Base-by-base conservation (phyloP, 2,888 invertebrate genomes). In the Meta bourneti region DNA sequence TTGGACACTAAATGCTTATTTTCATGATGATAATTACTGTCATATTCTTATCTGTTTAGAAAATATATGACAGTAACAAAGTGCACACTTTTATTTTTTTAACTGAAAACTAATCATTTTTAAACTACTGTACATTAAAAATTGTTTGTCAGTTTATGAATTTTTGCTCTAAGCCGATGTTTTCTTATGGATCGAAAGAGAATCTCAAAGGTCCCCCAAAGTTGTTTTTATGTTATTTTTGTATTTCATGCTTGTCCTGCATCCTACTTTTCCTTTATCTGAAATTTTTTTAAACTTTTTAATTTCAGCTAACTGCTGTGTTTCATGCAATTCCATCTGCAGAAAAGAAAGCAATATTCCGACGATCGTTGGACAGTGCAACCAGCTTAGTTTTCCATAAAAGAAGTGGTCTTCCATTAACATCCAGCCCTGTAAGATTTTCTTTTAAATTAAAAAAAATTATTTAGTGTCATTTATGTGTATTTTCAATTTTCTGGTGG, bases 371-470 rank as follows among this genome's bases (percentile, higher is more conserved):
- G 94, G 97, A 97, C 94, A 97, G 96, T 80, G 97, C 97, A 0
- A 97, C 97, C 0, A 97, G 97, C 0, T 97, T 97, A 97, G 97
- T 98, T 93, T 98, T 98, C 95, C 97, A 97, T 94, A 96, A 97
- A 52, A 96, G 96, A 94, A 97, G 97, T 16, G 98, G 98, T 0
- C 95, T 98, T 84, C 98, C 98, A 0, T 95, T 98, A 77, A 97
- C 97, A 0, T 98, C 98, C 70, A 98, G 97, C 94, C 98, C 98
- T 0, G 98, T 95, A 94, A 94, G 95, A 94, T 49, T n/a, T 54
- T 71, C 0, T 19, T 80, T 61, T 1, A 61, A 61, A 61, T 54
- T 54, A 8, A 11, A 11, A 61, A 61, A n/a, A 61, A 6, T 54
- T n/a, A n/a, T 80, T 54, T 80, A 13, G 16, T 75, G n/a, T n/a